phyloP scores from a whole-genome alignment of 2,113 vertebrate species.

The Myrmecophaga tridactyla region DNA sequence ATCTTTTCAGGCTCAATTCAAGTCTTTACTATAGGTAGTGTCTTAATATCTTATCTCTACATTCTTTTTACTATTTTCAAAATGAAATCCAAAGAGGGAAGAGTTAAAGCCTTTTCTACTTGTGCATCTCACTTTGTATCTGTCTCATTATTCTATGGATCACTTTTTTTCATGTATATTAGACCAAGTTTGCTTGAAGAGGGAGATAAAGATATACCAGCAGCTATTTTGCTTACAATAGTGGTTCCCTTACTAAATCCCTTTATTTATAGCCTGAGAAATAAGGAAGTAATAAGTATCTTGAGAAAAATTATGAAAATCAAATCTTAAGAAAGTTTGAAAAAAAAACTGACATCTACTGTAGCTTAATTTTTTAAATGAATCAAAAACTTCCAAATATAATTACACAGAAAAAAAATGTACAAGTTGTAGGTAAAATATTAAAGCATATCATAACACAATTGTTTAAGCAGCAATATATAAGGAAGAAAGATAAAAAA shows the following conservation, averaged over 20 bases:
- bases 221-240: slow-evolving; percentile 64
- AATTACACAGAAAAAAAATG: neutral
- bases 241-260: slow-evolving; percentile 68
- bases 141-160: slow-evolving; percentile 66
- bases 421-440: neutral
- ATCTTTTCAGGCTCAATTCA: slow-evolving; percentile 56
- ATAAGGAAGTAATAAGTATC: slow-evolving; percentile 57
- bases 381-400: neutral
- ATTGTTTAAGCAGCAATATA: neutral
- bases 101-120: slow-evolving; percentile 61
- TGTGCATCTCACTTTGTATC: slow-evolving; percentile 65
- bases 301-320: slow-evolving; percentile 48
- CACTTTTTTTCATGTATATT: slow-evolving; percentile 54
- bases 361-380: neutral
- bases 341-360: neutral
- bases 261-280: slow-evolving; percentile 72
- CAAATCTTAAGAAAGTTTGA: slow-evolving; percentile 14
- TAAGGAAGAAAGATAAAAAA: neutral
- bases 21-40: slow-evolving; percentile 47
- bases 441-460: neutral
- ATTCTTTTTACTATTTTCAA: no score
- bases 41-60: slow-evolving; percentile 62
- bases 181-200: slow-evolving; percentile 39
- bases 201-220: slow-evolving; percentile 36
- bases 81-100: slow-evolving; percentile 62